Evolutionary conservation across 2,888 invertebrate genomes (phyloP).

Genomic region (Liposcelis brunnea): DNA sequence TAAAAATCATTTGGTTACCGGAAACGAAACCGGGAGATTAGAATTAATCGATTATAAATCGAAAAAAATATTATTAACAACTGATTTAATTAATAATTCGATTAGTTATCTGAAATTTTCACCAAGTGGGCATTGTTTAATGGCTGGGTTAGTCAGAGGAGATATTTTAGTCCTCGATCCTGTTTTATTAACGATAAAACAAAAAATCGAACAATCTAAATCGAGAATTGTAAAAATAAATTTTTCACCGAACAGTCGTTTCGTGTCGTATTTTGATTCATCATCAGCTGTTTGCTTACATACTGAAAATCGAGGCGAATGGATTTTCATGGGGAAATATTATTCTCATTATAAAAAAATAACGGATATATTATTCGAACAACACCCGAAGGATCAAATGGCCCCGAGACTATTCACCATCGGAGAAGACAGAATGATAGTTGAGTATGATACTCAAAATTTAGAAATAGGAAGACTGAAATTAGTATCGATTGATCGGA

Average conservation of each 20-base stretch:
- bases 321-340: constrained; percentile 1
- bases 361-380: background rate
- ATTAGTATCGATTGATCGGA: too few species aligned
- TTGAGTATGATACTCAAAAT: background rate
- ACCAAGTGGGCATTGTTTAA: background rate
- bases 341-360: background rate
- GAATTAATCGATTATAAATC: background rate
- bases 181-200: background rate
- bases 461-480: background rate
- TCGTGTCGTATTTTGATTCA: background rate
- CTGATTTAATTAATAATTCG: background rate
- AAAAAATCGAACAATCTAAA: background rate
- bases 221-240: background rate
- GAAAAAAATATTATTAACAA: background rate
- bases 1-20: background rate
- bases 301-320: background rate
- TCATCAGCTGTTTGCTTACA: background rate
- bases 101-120: background rate
- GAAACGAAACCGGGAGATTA: background rate
- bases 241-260: background rate
- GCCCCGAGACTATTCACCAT: constrained; percentile 1
- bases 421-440: constrained; percentile 3
- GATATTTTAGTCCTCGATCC: constrained; percentile 1
- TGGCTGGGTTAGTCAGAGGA: background rate
- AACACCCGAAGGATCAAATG: too few species aligned